Evolutionary conservation across 2,113 vertebrate species (phyloP).

Genomic region (Lontra canadensis): DNA sequence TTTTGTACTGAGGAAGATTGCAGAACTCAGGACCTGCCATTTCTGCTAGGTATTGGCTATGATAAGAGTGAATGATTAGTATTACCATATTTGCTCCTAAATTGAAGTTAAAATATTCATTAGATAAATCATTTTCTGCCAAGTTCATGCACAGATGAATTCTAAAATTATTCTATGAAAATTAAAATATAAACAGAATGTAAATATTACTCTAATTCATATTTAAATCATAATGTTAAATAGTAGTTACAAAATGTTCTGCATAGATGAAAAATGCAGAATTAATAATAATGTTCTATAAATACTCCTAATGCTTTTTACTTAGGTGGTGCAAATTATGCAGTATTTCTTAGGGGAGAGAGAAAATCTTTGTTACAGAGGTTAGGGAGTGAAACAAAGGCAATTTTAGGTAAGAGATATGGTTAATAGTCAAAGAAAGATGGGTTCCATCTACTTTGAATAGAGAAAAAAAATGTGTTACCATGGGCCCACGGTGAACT

Average conservation of each 20-base stretch:
- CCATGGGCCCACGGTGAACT: neutral
- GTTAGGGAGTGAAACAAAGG: neutral
- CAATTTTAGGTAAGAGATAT: neutral
- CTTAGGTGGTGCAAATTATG: neutral
- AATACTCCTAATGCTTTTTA: neutral
- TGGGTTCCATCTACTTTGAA: neutral
- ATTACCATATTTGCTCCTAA: neutral
- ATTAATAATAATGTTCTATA: neutral
- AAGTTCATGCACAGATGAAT: slow-evolving; percentile 27
- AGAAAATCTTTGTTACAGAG: neutral
- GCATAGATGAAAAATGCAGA: slow-evolving; percentile 46
- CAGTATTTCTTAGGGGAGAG: neutral
- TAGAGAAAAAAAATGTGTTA: neutral
- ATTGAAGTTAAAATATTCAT: slow-evolving; percentile 43
- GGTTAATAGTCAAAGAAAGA: neutral
- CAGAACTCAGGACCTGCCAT: neutral
- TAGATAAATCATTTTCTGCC: neutral
- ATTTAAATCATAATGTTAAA: slow-evolving; percentile 66
- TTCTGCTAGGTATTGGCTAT: neutral
- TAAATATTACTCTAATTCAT: slow-evolving; percentile 32
- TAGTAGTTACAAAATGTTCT: slow-evolving; percentile 15
- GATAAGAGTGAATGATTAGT: neutral
- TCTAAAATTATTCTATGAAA: slow-evolving; percentile 50
- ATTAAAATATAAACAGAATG: slow-evolving; percentile 49
- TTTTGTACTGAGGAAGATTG: neutral